phyloP scores from a whole-genome alignment of 2,797 vertebrate species.

The Neosilurus mollespiculum region DNA sequence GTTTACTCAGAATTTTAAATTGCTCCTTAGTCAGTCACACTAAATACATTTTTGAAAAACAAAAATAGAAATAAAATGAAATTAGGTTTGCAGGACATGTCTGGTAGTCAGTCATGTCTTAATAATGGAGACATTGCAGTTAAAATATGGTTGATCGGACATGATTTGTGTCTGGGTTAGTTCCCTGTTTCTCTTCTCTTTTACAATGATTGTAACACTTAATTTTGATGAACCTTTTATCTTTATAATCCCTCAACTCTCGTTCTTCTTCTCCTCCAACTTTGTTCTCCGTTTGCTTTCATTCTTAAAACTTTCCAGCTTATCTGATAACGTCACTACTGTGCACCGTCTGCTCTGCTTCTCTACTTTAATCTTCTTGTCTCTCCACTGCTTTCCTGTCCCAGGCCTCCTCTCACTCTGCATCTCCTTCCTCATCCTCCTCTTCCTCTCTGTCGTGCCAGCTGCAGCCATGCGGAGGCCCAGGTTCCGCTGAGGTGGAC shows the following conservation, averaged over 20 bases:
- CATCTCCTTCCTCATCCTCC: slow-evolving; percentile 78
- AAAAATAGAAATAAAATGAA: neutral
- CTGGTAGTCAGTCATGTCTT: neutral
- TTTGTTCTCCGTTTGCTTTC: slow-evolving; percentile 14
- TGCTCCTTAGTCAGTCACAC: neutral
- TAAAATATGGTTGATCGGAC: neutral
- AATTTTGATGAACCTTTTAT: neutral
- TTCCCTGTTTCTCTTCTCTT: neutral
- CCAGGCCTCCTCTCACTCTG: slow-evolving; percentile 57
- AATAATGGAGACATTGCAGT: neutral
- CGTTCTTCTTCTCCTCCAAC: neutral
- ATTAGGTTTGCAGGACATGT: neutral
- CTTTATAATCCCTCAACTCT: neutral
- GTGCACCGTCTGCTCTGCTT: slow-evolving; percentile 29
- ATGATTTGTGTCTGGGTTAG: neutral
- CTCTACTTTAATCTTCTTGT: slow-evolving; percentile 44
- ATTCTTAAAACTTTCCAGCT: slow-evolving; percentile 17
- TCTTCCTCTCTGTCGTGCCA: slow-evolving; percentile 86
- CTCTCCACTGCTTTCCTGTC: slow-evolving; percentile 51
- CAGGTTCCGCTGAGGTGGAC: slow-evolving; percentile 74
- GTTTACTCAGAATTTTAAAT: neutral
- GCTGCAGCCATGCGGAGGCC: slow-evolving; percentile 80
- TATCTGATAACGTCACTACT: neutral
- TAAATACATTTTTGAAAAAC: neutral
- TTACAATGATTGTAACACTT: neutral